Conservation (phyloP, 2,888 invertebrate species). For the Xanthorhoe designata region DNA sequence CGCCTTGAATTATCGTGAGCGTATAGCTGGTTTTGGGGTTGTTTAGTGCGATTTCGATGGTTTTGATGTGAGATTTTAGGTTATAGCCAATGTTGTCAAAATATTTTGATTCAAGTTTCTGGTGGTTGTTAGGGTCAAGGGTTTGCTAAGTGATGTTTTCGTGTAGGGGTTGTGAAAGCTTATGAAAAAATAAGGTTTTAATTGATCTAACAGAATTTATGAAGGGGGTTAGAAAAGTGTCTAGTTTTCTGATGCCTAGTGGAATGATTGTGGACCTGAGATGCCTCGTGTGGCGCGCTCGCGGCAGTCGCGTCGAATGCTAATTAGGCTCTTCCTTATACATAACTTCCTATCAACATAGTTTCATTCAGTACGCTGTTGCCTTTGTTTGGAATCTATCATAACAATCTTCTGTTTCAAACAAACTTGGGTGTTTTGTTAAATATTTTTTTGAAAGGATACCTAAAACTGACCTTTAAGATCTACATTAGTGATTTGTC, state of each 20-base stretch:
- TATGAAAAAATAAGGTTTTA: constrained; percentile 1
- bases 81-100: constrained; percentile 84
- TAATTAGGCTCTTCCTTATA: constrained; percentile 79
- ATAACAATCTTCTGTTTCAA: constrained; percentile 2
- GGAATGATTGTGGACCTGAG: constrained; percentile 45
- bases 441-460: too few relatives aligned
- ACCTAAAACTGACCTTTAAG: too few relatives aligned
- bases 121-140: constrained; percentile 39
- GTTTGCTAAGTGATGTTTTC: constrained; percentile 26
- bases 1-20: constrained; percentile 58
- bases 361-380: constrained; percentile 39
- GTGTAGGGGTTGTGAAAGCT: constrained; percentile 10
- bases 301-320: constrained; percentile 73
- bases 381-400: constrained; percentile 39
- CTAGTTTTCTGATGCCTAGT: constrained; percentile 17
- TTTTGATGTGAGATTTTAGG: constrained; percentile 82
- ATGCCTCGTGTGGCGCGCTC: constrained; percentile 70
- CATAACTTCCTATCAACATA: constrained; percentile 70
- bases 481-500: too few relatives aligned
- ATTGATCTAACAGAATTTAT: constrained; percentile 18
- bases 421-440: too few relatives aligned
- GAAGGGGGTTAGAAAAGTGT: constrained; percentile 1
- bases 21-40: constrained; percentile 58
- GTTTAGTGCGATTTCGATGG: constrained; percentile 63
- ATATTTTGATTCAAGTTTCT: constrained; percentile 57